Percentiles rank a stretch among this genome's conserved stretches.
phyloP scores from a whole-genome alignment of 2,113 vertebrate species.

The Trogon melanurus region DNA sequence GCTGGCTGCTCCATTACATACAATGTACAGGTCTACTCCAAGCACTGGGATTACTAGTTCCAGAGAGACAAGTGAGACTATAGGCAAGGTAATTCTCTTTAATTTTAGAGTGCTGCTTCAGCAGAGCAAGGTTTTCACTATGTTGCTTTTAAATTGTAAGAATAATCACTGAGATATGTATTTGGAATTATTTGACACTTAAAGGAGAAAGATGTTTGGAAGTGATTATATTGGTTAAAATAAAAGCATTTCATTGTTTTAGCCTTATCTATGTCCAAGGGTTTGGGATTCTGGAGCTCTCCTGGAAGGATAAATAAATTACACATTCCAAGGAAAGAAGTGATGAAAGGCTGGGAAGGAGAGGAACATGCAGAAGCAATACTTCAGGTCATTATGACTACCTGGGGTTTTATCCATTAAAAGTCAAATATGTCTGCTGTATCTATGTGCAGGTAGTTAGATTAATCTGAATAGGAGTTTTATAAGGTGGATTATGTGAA shows the following conservation, averaged over 20 bases:
- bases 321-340: not conserved
- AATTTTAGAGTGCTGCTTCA: not conserved
- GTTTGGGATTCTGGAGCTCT: not conserved
- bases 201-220: not conserved
- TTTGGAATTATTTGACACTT: not conserved
- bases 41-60: not conserved
- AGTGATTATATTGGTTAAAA: not conserved
- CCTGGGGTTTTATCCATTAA: not conserved
- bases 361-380: not conserved
- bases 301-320: not conserved
- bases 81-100: not conserved
- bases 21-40: not conserved
- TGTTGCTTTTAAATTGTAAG: not conserved
- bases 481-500: not conserved
- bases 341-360: not conserved
- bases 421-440: not conserved
- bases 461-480: not conserved
- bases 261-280: not conserved
- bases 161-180: accelerated
- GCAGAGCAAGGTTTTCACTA: not conserved
- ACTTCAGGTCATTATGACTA: not conserved
- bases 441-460: not conserved
- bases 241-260: not conserved
- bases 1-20: not conserved
- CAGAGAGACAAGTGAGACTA: not conserved